Conservation (phyloP, 2,113 vertebrate genomes). For the Corydoras maculifer region DNA sequence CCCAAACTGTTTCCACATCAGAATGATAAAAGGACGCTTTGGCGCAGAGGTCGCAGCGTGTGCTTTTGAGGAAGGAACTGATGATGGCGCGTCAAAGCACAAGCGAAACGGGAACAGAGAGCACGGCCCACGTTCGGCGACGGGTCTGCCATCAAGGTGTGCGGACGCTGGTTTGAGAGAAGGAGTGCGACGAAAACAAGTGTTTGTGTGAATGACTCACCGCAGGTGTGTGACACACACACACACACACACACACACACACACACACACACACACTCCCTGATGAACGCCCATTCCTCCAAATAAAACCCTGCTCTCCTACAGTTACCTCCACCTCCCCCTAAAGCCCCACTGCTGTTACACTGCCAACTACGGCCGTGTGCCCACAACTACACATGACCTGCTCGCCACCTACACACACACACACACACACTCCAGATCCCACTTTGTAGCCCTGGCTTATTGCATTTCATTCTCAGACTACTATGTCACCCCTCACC, state of each 20-base stretch:
- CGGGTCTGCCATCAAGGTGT: too few relatives aligned
- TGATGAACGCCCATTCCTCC: constrained; percentile 18
- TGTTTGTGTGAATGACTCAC: not conserved
- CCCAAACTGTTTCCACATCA: too few relatives aligned
- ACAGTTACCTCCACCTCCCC: constrained; percentile 1
- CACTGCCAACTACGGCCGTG: constrained; percentile 1
- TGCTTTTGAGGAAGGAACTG: too few relatives aligned
- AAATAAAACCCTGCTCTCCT: constrained; percentile 1
- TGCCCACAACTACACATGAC: constrained; percentile 27
- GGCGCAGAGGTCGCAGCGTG: too few relatives aligned
- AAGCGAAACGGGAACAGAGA: too few relatives aligned
- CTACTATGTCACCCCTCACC: not conserved
- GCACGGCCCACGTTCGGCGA: too few relatives aligned
- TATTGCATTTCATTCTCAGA: constrained; percentile 15
- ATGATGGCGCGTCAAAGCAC: too few relatives aligned
- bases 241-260: not conserved
- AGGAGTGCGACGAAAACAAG: not conserved
- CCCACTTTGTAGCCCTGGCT: not conserved
- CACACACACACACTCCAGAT: not conserved
- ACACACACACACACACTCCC: not conserved
- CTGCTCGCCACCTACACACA: constrained; percentile 28
- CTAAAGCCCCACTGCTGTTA: constrained; percentile 17
- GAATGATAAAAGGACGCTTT: too few relatives aligned
- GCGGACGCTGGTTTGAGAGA: too few relatives aligned
- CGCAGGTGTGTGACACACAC: not conserved